These are phyloP conservation scores for Furcula furcula DNA, from an alignment of 2,888 invertebrate species.

Conservation along the genomic window DNA sequence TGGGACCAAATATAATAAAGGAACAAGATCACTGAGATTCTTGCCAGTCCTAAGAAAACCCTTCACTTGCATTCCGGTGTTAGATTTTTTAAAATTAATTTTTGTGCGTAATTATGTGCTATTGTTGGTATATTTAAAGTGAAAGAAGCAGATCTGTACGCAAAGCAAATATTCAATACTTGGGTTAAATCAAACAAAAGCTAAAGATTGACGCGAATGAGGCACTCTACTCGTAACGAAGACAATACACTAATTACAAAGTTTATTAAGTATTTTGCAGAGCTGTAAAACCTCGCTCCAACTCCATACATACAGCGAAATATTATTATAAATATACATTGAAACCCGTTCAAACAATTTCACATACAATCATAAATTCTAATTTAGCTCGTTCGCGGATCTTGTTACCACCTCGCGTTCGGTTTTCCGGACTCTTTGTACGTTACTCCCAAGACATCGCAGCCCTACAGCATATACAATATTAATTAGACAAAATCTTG, in stretches of 20 bases:
- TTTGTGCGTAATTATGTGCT: too few relatives aligned
- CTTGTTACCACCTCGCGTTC: constrained; percentile 71
- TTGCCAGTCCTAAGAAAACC: too few relatives aligned
- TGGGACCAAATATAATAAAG: too few relatives aligned
- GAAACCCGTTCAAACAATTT: constrained; percentile 76
- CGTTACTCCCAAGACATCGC: constrained; percentile 76
- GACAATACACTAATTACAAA: constrained; percentile 49
- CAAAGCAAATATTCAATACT: not conserved
- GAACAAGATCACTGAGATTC: too few relatives aligned
- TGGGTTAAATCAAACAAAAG: not conserved
- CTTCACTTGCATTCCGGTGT: too few relatives aligned
- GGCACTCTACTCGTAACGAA: constrained; percentile 24
- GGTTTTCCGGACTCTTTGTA: constrained; percentile 74
- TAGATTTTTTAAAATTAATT: too few relatives aligned
- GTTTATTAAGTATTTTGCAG: constrained; percentile 48
- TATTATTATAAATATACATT: constrained; percentile 59
- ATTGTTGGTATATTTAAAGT: too few relatives aligned
- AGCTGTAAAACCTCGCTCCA: constrained; percentile 53
- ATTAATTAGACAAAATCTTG: constrained; percentile 80
- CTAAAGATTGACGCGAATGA: constrained; percentile 3
- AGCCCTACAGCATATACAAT: constrained; percentile 75
- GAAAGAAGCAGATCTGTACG: too few relatives aligned
- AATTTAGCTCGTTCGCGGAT: constrained; percentile 75
- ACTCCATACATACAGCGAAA: constrained; percentile 51
- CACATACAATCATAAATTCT: constrained; percentile 81